These are phyloP conservation scores for Cephus cinctus DNA, from an alignment of 1,140 invertebrate species.

Conservation along the genomic window DNA sequence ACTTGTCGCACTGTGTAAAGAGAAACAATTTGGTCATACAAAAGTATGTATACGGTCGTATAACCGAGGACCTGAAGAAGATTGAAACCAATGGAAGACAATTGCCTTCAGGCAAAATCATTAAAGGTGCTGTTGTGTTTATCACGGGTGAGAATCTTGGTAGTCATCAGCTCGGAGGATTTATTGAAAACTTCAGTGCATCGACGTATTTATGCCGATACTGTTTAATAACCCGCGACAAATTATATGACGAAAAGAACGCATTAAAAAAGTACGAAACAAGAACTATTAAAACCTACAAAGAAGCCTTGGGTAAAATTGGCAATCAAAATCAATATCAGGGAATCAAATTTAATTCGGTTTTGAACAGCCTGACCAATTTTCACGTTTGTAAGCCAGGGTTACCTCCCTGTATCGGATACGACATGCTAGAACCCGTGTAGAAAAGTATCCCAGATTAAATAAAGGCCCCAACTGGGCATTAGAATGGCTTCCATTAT, in stretches of 20 bases:
- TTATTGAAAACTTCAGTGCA: conserved; percentile 27
- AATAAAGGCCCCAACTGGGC: no score
- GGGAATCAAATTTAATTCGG: conserved; percentile 27
- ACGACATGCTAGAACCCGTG: conserved; percentile 23
- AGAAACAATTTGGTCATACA: conserved; percentile 24
- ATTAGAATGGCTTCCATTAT: no score
- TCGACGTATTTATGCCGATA: conserved; percentile 24
- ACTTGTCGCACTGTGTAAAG: conserved; percentile 25
- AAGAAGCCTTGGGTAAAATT: conserved; percentile 17
- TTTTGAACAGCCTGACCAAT: conserved; percentile 25
- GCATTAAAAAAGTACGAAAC: conserved; percentile 11
- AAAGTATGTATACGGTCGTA: conserved; percentile 24
- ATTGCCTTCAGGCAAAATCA: conserved; percentile 7
- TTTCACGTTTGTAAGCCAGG: conserved; percentile 30
- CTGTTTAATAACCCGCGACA: conserved; percentile 19
- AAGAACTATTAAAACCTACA: conserved; percentile 23
- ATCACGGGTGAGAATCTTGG: conserved; percentile 28
- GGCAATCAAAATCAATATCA: conserved; percentile 12
- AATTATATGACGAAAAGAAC: conserved; percentile 18
- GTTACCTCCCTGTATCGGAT: conserved; percentile 27
- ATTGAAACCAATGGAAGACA: conserved; percentile 25
- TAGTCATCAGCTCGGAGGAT: conserved; percentile 24
- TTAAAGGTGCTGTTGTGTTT: conserved; percentile 22
- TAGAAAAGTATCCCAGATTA: not conserved
- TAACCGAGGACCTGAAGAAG: conserved; percentile 28